Base-by-base conservation (phyloP, 2,797 vertebrate genomes). In the Lagorchestes hirsutus region DNA sequence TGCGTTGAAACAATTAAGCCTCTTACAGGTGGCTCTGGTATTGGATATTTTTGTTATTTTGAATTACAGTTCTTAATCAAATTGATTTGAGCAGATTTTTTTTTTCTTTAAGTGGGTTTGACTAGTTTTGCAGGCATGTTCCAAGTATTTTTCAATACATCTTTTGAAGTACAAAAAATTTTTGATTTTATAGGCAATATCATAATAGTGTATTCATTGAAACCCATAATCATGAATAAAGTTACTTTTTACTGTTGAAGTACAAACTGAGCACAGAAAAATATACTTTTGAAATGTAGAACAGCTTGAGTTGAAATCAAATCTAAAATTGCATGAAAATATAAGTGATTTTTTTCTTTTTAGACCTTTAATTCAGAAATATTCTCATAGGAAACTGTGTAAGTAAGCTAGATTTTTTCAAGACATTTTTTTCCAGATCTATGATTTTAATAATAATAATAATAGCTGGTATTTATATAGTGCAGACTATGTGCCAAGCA, bases 1-100 rank as follows among this genome's bases (percentile, higher is more conserved):
- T 91, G 96, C 90, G 4, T 96, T 97, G 95, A 97, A 98, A 97
- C 10, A 96, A 96, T 97, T 95, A 95, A 96, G 22, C 59, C 67
- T 96, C 54, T 96, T 95, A 94, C 92, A 95, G 62, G 92, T 96
- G 57, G 57, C 94, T 94, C 91, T 96, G 57, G 8, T 96, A 91
- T 87, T 93, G 62, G 92, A 52, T 93, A 87, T 93, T 82, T n/a
- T 95, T 92, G 55, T 92, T 96, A 94, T 96, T 96, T 94, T 74
- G 1, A 94, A 95, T 93, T 62, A 57, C 31, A 74, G 62, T 90
- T 96, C 97, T 96, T 12, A 94, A 94, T 94, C 87, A 96, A 58
- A 92, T 95, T 40, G 0, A 93, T 28, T 87, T 94, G 57, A 95
- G 95, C 58, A 90, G 96, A 93, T 55, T 54, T 97, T 97, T 14